phyloP scores from a whole-genome alignment of 2,797 vertebrate genomes.

The Chiroxiphia lanceolata region DNA sequence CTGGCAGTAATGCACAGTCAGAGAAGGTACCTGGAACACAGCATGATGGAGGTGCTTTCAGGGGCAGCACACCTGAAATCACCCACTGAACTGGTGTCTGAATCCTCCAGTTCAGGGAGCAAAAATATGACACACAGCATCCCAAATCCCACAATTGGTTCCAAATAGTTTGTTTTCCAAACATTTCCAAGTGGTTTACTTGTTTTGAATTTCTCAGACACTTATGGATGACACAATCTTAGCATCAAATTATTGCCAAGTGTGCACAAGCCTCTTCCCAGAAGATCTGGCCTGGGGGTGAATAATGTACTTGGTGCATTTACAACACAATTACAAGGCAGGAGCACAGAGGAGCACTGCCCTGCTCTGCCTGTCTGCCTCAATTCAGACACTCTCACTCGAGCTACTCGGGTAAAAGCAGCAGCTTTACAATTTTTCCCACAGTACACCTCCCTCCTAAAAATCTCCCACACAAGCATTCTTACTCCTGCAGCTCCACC shows the following conservation, averaged over 20 bases:
- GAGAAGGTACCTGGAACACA: background rate
- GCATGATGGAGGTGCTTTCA: background rate
- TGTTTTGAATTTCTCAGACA: slow-evolving; percentile 24
- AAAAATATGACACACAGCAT: background rate
- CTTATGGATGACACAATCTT: background rate
- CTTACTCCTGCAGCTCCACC: slow-evolving; percentile 8
- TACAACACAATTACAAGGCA: slow-evolving; percentile 37
- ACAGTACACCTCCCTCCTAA: background rate
- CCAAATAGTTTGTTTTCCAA: background rate
- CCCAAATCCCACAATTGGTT: background rate
- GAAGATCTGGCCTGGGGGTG: background rate
- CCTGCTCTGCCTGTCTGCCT: background rate
- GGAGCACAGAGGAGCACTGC: background rate
- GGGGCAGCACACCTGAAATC: background rate
- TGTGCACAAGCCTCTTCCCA: background rate
- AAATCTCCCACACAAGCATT: slow-evolving; percentile 15
- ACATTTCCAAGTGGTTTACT: background rate
- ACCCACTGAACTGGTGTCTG: background rate
- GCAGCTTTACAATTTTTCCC: background rate
- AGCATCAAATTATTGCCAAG: slow-evolving; percentile 14
- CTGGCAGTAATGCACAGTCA: background rate
- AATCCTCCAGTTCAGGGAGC: background rate
- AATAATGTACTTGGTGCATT: background rate
- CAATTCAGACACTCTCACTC: background rate
- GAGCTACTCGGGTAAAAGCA: background rate